Base-by-base conservation (phyloP, 1,140 invertebrate species). In the Drosophila ironensis region DNA sequence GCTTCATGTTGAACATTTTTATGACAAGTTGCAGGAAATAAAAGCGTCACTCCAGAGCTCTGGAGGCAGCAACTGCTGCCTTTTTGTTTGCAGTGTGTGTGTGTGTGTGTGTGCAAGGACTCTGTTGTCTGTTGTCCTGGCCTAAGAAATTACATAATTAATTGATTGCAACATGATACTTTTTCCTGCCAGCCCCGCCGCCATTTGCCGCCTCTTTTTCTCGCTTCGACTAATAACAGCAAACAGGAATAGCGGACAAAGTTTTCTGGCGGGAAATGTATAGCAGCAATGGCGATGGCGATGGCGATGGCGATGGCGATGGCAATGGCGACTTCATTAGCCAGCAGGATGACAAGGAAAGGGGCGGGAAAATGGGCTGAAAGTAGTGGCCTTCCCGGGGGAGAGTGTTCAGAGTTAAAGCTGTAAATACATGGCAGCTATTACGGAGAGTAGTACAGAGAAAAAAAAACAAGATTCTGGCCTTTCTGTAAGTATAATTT, bases 141-240 rank as follows among this genome's bases (percentile, higher is more conserved):
- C 48, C 48, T 17, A 54, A 41, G 51, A 66, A 78, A 80, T 78
- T 25, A 74, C 56, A 74, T 80, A 80, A 78, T 78, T 78, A 80
- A 78, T 80, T 80, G 59, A 70, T 61, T 54, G 69, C 63, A 80
- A 74, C 47, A 51, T 64, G 63, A 70, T 78, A 80, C 56, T 54
- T 61, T 40, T 41, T 30, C 47, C 6, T n/a, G 7, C 24, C 27
- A n/a, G 30, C 12, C 14, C 25, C 8, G 24, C 19, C n/a, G 28
- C 25, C 22, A 28, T 27, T n/a, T n/a, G n/a, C 16, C 24, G 5
- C 4, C 12, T 2, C 8, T 3, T 28, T 41, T 30, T 30, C 30
- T 1, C 8, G 12, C 9, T 14, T 27, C 25, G 30, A 45, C 41
- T 25, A 57, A 52, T 56, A 51, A 60, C 45, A 38, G 11, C 24